Conservation (phyloP, 1,140 invertebrate genomes). For the Dendrolimus punctatus region DNA sequence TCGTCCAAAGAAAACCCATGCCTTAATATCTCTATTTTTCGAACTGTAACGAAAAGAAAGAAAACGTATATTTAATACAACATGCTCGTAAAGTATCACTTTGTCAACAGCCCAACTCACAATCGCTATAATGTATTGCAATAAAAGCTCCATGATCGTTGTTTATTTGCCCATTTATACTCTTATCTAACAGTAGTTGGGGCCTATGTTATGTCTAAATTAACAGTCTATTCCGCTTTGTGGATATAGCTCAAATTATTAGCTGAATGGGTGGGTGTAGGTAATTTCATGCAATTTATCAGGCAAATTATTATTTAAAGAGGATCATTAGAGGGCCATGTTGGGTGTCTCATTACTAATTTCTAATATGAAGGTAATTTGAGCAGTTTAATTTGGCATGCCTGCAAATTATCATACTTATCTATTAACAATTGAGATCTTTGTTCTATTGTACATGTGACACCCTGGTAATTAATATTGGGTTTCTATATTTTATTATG, state of each 20-base stretch:
- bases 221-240: slow-evolving; percentile 12
- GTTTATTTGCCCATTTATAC: slow-evolving; percentile 24
- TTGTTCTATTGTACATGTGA: too few relatives aligned
- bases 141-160: slow-evolving; percentile 21
- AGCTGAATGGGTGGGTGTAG: not conserved
- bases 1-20: not conserved
- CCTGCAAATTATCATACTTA: too few relatives aligned
- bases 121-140: slow-evolving; percentile 24
- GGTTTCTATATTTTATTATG: too few relatives aligned
- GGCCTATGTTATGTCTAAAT: slow-evolving; percentile 9
- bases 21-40: not conserved
- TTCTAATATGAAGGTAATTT: too few relatives aligned
- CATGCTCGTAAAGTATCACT: slow-evolving; percentile 11
- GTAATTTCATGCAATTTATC: not conserved
- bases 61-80: not conserved
- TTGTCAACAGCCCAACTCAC: slow-evolving; percentile 12
- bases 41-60: too few relatives aligned
- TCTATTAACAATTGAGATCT: too few relatives aligned
- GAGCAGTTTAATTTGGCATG: too few relatives aligned
- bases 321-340: too few relatives aligned
- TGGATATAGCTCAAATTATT: slow-evolving; percentile 1
- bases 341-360: too few relatives aligned
- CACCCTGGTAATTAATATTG: too few relatives aligned
- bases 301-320: too few relatives aligned
- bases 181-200: slow-evolving; percentile 19